Percentiles rank a stretch among this genome's conserved stretches.
phyloP scores from a whole-genome alignment of 1,140 invertebrate genomes.

The Atta texana region DNA sequence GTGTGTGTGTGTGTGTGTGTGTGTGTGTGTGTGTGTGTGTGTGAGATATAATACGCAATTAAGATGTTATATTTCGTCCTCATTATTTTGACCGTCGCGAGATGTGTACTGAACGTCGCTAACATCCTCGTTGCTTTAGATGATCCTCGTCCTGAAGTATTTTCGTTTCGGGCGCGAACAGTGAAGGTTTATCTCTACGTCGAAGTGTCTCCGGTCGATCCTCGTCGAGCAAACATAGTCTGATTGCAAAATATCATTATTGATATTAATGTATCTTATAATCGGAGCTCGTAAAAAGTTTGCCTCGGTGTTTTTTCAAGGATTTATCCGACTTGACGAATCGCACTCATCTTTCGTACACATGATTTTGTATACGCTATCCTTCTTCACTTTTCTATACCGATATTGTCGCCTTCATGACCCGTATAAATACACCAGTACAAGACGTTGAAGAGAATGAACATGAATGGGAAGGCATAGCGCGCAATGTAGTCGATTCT shows the following conservation, averaged over 20 bases:
- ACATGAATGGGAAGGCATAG: slow-evolving; percentile 96
- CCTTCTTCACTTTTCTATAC: slow-evolving; percentile 70
- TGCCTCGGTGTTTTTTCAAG: background rate
- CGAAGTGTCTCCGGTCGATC: slow-evolving; percentile 18
- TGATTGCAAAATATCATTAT: background rate
- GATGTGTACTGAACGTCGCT: slow-evolving; percentile 48
- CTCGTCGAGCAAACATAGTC: background rate
- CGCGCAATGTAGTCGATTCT: slow-evolving; percentile 97
- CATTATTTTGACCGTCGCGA: slow-evolving; percentile 8
- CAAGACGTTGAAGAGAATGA: slow-evolving; percentile 97
- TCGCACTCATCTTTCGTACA: slow-evolving; percentile 2
- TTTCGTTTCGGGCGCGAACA: slow-evolving; percentile 45
- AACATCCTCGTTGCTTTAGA: slow-evolving; percentile 57
- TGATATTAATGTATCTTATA: background rate
- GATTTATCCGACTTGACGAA: background rate
- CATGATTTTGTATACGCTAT: background rate
- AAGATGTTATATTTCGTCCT: slow-evolving; percentile 37
- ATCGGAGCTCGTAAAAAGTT: background rate
- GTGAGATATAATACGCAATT: slow-evolving; percentile 6
- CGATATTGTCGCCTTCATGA: slow-evolving; percentile 88
- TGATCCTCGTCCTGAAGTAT: slow-evolving; percentile 49
- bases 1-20: background rate
- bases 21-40: slow-evolving; percentile 4
- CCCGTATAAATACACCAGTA: slow-evolving; percentile 97
- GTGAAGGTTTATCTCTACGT: slow-evolving; percentile 29